A percentile compares a stretch with the other conserved stretches of the same genome.
Evolutionary conservation across 2,113 vertebrate species (phyloP).

Genomic region (Python bivittatus): DNA sequence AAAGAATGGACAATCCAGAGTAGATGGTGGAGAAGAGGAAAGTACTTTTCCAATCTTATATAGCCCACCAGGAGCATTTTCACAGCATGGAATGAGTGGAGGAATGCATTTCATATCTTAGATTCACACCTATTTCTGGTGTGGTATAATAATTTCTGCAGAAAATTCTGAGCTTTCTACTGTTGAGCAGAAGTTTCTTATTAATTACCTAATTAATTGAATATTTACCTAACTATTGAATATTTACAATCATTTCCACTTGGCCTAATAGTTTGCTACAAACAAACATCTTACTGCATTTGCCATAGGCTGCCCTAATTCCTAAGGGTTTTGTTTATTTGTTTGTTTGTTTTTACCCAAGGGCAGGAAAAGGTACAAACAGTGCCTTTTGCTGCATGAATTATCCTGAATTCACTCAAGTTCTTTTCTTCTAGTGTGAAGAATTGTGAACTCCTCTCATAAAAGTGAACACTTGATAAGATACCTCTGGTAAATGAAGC

Average conservation of each 20-base stretch:
- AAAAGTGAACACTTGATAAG: background rate
- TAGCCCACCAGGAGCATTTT: background rate
- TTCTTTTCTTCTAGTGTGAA: background rate
- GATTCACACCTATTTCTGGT: background rate
- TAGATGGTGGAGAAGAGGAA: background rate
- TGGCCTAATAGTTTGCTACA: background rate
- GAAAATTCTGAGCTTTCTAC: background rate
- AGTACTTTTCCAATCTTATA: background rate
- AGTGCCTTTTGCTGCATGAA: background rate
- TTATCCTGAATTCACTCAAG: background rate
- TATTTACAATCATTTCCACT: background rate
- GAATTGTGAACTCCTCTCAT: background rate
- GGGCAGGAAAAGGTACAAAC: background rate
- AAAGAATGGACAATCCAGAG: background rate
- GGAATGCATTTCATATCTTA: background rate
- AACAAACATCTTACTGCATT: background rate
- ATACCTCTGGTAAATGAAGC: background rate
- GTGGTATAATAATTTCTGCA: background rate
- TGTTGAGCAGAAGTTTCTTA: background rate
- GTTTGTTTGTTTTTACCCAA: background rate
- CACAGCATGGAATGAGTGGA: background rate
- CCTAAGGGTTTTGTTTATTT: background rate
- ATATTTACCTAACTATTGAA: background rate
- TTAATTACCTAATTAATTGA: background rate
- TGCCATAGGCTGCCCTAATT: background rate